Conservation (phyloP, 2,113 vertebrate genomes). For the Centrocercus urophasianus region DNA sequence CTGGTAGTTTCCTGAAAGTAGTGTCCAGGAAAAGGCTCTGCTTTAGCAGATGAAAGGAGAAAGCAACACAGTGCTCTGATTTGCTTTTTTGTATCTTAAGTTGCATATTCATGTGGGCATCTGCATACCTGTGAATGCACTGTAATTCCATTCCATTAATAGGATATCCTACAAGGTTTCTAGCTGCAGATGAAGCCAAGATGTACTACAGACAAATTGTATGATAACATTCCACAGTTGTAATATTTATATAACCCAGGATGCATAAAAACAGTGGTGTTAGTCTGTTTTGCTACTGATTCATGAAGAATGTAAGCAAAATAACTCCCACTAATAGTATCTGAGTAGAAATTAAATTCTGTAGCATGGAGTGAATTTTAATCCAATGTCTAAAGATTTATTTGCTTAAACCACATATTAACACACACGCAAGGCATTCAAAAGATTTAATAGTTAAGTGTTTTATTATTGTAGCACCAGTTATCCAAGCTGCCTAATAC, state of each 20-base stretch:
- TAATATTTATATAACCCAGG: neutral
- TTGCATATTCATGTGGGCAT: neutral
- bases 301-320: neutral
- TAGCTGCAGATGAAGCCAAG: neutral
- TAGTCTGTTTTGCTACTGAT: neutral
- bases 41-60: neutral
- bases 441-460: slow-evolving; percentile 22
- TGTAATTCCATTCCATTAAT: neutral
- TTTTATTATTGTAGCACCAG: neutral
- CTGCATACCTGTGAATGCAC: neutral
- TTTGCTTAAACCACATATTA: neutral
- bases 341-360: slow-evolving; percentile 1
- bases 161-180: neutral
- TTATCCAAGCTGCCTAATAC: neutral
- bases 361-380: slow-evolving; percentile 8
- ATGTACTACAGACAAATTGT: neutral
- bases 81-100: neutral
- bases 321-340: neutral
- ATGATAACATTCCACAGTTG: neutral
- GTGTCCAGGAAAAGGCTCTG: neutral
- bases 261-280: neutral
- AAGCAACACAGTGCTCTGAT: neutral
- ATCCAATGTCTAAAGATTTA: neutral
- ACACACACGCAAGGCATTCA: neutral
- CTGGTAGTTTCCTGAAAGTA: neutral